Base-by-base conservation (phyloP, 2,888 invertebrate species). In the Listrodromus nycthemerus region DNA sequence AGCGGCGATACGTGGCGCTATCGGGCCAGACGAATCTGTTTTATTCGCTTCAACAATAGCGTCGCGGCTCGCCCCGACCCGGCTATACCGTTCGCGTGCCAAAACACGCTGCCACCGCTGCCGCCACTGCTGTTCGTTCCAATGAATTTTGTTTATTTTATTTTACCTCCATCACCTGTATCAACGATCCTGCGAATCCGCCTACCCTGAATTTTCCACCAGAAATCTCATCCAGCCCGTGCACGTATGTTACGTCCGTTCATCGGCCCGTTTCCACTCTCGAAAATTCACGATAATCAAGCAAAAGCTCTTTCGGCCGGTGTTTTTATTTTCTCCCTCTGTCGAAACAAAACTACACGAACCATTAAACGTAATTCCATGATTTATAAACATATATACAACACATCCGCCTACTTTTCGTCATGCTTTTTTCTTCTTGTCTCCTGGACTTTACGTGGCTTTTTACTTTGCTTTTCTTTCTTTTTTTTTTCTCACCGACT, bases 41-140 rank as follows among this genome's bases (percentile, higher is more conserved):
- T 83, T 80, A 85, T 85, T 85, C 77, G 77, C 70, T 82, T 74
- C 48, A 75, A 85, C 85, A 85, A 85, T 85, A 78, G 85, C 80
- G 77, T 83, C 85, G 77, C 80, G 80, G 73, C 61, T 63, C 75
- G 66, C 48, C 52, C 33, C 30, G 55, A 3, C 73, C 27, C 50
- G 19, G 58, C 33, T 41, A 24, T 76, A 70, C 50, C 58, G 71
- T 67, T 58, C 71, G 76, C 75, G 74, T 82, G 79, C 84, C 82
- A 82, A 76, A 41, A 76, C 82, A 75, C 79, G 71, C 76, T 71
- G 71, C 75, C 41, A 66, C 48, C 27, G 24, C 27, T 41, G 33
- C 33, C 1, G 52, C 21, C 13, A 33, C 45, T 45, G 33, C 63
- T 61, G 37, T 65, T 45, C 45, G 33, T 37, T 52, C 48, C 21